Evolutionary conservation across 2,888 invertebrate genomes (phyloP), one percentile per base, ranked within the genome.

Genomic region (Eupithecia inturbata): DNA sequence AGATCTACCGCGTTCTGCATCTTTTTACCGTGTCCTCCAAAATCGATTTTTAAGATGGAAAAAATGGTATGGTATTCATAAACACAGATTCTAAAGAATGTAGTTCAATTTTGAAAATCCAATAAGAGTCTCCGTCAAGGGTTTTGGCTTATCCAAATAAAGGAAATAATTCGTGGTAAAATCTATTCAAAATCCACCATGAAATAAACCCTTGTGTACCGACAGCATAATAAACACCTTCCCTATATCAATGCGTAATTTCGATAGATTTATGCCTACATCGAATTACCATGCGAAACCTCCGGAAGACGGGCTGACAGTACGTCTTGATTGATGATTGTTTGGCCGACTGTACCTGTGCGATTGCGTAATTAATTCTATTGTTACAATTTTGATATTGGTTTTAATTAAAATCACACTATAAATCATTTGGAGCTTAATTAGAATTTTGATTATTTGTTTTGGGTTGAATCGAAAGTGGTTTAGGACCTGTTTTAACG

Each of bases 251-350:
- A 72, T 72, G 63, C 68, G 75, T 78, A 79, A 80, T 75, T 76
- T 72, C 76, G 70, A 78, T 78, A 78, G 78, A 80, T 80, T 81
- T 81, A 79, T 77, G 78, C 76, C 72, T 79, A 78, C 78, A 74
- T 68, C 36, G 73, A 79, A 80, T 81, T 80, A 81, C 71, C 72
- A 81, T 80, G 78, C 79, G 76, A 60, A 67, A 70, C 57, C 60
- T 67, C 72, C 80, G 80, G 80, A 80, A 77, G 80, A 73, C 75
- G 77, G 53, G 77, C 67, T 69, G 78, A 75, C 78, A 77, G 78
- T 79, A 78, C 79, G 67, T 69, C 70, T 70, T 80, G 80, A 80
- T 80, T 80, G 80, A 80, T 80, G 71, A 73, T 77, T 80, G 78
- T 80, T 76, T 74, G 78, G 63, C 74, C 75, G 80, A 78, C 70